Conservation (phyloP, 2,888 invertebrate genomes). For the Tachina fera region DNA sequence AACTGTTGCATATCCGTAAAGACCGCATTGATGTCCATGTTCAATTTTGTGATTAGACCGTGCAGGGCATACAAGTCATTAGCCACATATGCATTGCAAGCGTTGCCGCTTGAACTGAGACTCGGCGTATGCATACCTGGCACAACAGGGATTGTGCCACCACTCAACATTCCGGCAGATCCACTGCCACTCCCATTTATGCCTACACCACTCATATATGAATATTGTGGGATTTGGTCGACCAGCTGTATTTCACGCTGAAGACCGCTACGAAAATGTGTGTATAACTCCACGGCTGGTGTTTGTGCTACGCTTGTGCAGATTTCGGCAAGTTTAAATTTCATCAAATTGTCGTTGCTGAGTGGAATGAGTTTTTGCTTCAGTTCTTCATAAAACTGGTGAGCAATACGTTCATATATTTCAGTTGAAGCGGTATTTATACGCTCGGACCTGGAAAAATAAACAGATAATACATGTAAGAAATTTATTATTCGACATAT, state of each 20-base stretch:
- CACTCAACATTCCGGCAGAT: constrained; percentile 57
- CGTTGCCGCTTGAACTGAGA: constrained; percentile 41
- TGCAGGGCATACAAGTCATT: constrained; percentile 76
- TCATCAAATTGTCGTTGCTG: constrained; percentile 76
- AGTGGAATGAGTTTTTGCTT: constrained; percentile 78
- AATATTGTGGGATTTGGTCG: constrained; percentile 78
- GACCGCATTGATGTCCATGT: constrained; percentile 73
- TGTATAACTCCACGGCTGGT: constrained; percentile 79
- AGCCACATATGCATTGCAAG: constrained; percentile 32
- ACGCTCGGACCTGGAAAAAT: constrained; percentile 75
- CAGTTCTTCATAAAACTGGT: constrained; percentile 80
- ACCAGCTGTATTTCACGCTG: constrained; percentile 80
- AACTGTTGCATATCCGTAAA: constrained; percentile 73
- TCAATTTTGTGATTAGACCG: constrained; percentile 76
- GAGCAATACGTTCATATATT: constrained; percentile 77
- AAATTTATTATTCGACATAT: no score
- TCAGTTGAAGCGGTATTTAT: constrained; percentile 75
- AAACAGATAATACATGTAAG: neutral
- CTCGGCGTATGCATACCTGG: constrained; percentile 69
- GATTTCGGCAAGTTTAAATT: constrained; percentile 79
- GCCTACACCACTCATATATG: constrained; percentile 76
- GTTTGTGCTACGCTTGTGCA: constrained; percentile 77
- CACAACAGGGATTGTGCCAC: constrained; percentile 49
- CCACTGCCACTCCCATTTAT: constrained; percentile 67
- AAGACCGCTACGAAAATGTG: constrained; percentile 80